These are phyloP conservation scores for Creontiades dilutus DNA, from an alignment of 2,888 invertebrate species.

Conservation along the genomic window DNA sequence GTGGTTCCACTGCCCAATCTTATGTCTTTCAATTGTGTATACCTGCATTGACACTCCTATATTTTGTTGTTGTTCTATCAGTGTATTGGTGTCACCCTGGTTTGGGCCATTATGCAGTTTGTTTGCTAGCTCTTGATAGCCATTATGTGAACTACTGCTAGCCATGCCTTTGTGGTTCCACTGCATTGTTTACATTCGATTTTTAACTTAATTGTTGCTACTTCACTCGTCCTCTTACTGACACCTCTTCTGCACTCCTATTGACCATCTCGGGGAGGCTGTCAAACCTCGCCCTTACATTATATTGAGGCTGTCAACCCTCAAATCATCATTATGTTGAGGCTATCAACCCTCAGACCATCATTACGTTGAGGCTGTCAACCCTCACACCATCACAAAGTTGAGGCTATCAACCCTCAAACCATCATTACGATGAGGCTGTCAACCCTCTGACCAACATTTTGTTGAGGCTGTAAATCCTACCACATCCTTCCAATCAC, in stretches of 20 bases:
- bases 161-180: slow-evolving; percentile 38
- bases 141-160: no score
- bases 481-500: no score
- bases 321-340: no score
- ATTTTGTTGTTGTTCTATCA: no score
- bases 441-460: slow-evolving; percentile 44
- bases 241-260: background rate
- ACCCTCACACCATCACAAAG: background rate
- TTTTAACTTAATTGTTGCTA: background rate
- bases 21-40: no score
- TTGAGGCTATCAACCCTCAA: slow-evolving; percentile 55
- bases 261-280: slow-evolving; percentile 5
- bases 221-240: background rate
- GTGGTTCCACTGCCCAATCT: no score
- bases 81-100: slow-evolving; percentile 36
- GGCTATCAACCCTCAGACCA: no score
- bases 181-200: background rate
- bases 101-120: slow-evolving; percentile 16
- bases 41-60: no score
- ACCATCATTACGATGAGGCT: background rate
- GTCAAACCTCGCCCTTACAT: background rate
- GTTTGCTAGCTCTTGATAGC: slow-evolving; percentile 21
- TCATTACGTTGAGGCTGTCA: no score
- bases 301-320: slow-evolving; percentile 37
- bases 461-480: no score